Percentiles rank a stretch among this genome's conserved stretches.
Evolutionary conservation across 2,113 vertebrate genomes (phyloP).

Genomic region (Melanocharis versteri): DNA sequence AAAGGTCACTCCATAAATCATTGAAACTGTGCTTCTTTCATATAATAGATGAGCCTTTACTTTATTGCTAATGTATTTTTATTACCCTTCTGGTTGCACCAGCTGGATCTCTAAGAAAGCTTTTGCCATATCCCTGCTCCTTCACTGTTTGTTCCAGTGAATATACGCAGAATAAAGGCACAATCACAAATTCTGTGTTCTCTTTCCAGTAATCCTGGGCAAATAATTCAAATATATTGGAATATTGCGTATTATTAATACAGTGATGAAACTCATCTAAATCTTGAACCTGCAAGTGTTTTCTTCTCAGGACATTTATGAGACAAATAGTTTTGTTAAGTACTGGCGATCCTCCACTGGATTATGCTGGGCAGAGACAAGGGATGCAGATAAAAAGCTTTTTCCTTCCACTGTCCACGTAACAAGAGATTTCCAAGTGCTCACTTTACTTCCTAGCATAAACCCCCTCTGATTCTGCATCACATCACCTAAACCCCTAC

Average conservation of each 20-base stretch:
- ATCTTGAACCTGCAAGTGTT: background rate
- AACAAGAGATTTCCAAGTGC: slow-evolving; percentile 22
- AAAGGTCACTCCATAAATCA: background rate
- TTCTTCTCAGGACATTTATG: background rate
- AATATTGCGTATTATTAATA: background rate
- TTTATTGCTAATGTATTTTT: background rate
- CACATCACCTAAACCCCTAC: slow-evolving; percentile 46
- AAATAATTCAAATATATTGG: background rate
- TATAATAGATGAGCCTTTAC: background rate
- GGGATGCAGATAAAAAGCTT: background rate
- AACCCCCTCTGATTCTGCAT: slow-evolving; percentile 43
- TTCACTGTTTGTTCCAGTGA: background rate
- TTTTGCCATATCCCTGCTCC: background rate
- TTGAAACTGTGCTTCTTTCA: background rate
- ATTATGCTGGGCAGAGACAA: background rate
- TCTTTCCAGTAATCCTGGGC: background rate
- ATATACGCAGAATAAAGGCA: background rate
- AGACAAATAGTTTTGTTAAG: background rate
- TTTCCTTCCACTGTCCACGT: slow-evolving; percentile 1
- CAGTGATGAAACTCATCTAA: background rate
- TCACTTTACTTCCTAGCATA: background rate
- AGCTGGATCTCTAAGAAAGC: background rate
- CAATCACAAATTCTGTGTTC: background rate
- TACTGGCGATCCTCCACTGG: background rate
- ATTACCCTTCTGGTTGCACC: background rate